Conservation (phyloP, 2,888 invertebrate genomes). For the Nymphalis polychloros region DNA sequence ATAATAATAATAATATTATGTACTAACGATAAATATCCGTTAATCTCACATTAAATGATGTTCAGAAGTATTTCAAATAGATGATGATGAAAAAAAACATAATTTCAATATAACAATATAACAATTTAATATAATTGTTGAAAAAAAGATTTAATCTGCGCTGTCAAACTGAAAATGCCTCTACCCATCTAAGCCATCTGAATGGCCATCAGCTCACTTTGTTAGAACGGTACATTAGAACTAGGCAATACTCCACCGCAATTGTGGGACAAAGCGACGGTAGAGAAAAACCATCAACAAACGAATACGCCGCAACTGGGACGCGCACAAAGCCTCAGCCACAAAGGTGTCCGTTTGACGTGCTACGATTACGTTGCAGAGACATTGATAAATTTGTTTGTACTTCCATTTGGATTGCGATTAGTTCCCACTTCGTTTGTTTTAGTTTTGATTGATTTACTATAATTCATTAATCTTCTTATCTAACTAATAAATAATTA, state of each 20-base stretch:
- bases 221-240: slow-evolving; percentile 28
- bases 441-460: not conserved
- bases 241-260: slow-evolving; percentile 32
- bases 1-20: not conserved
- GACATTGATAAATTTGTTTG: slow-evolving; percentile 22
- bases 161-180: slow-evolving; percentile 13
- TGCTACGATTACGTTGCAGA: slow-evolving; percentile 16
- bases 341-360: slow-evolving; percentile 37
- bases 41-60: not conserved
- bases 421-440: slow-evolving; percentile 2
- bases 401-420: not conserved
- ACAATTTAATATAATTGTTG: not conserved
- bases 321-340: slow-evolving; percentile 36
- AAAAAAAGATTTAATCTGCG: slow-evolving; percentile 6
- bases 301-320: slow-evolving; percentile 39
- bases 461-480: not conserved
- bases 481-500: not conserved
- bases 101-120: not conserved
- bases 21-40: no score
- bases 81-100: no score
- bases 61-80: not conserved
- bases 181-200: slow-evolving; percentile 20
- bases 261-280: slow-evolving; percentile 34
- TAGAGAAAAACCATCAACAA: slow-evolving; percentile 36
- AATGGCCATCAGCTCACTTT: slow-evolving; percentile 32